Evolutionary conservation across 2,113 vertebrate genomes (phyloP).

Genomic region (Peromyscus leucopus): DNA sequence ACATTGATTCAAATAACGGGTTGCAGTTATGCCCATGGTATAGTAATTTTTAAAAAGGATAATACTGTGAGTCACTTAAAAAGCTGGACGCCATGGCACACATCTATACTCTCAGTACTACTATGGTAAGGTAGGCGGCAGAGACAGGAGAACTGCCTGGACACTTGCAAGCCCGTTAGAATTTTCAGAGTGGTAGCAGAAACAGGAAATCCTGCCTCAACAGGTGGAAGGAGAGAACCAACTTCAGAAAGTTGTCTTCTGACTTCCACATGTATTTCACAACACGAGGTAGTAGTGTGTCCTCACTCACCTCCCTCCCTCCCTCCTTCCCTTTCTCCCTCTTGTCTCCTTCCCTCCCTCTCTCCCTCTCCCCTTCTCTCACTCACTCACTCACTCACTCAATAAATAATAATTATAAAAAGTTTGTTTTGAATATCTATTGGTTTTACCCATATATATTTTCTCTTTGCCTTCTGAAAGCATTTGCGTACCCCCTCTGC

Average conservation of each 20-base stretch:
- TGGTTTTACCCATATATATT: background rate
- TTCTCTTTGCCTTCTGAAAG: background rate
- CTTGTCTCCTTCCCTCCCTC: background rate
- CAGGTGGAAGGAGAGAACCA: background rate
- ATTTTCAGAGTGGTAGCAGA: background rate
- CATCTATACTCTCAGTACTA: background rate
- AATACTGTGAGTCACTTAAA: constrained; percentile 14
- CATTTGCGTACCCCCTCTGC: background rate
- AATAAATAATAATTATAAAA: background rate
- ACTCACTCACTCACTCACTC: background rate
- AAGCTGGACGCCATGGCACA: background rate
- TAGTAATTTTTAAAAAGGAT: constrained; percentile 25
- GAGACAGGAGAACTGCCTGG: background rate
- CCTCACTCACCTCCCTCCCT: too few relatives aligned
- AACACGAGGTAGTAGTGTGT: background rate
- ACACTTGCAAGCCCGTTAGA: background rate
- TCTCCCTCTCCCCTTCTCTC: background rate
- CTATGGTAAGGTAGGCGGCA: background rate
- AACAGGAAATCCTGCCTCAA: background rate
- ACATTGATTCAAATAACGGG: background rate
- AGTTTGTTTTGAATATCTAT: background rate
- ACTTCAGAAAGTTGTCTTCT: background rate
- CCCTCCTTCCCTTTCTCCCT: too few relatives aligned
- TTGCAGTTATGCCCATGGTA: background rate
- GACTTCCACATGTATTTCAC: too few relatives aligned